Evolutionary conservation across 2,888 invertebrate genomes (phyloP), one percentile per base, ranked within the genome.

Genomic region (Noctua janthe): DNA sequence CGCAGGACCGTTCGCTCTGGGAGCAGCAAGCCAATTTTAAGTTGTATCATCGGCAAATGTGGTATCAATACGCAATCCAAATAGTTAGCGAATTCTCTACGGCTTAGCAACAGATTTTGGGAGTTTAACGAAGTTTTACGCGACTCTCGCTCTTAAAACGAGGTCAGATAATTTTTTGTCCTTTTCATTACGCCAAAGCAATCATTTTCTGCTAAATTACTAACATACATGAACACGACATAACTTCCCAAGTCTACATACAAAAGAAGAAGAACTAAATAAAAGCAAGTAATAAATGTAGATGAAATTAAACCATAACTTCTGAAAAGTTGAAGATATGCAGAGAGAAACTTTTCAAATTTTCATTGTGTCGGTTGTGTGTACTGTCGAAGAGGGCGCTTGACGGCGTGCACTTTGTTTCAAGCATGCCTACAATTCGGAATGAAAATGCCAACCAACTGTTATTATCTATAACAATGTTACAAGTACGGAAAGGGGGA

Each of bases 261-360:
- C 81, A 87, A 49, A 79, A 66, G 11, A 64, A 78, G 39, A 17
- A 17, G 13, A 66, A 49, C 11, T 5, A 62, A 81, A 81, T 54
- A 81, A 70, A 62, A 70, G 35, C 7, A 15, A 49, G 69, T 90
- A 89, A 91, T 88, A 90, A 90, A 91, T 91, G 87, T 83, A 90
- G 86, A 91, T 91, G 82, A 90, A 92, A 92, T 92, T 91, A 90
- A 91, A 91, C 80, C 81, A 71, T 84, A 90, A 90, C 90, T 90
- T 90, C 66, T 77, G 35, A 84, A 86, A 88, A 88, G 87, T 90
- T 80, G 71, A 82, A 90, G 81, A 85, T 87, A 87, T 87, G 85
- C 87, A 85, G 82, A 83, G 78, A 76, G 73, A 81, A 93, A 94
- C 91, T 93, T 93, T 93, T 91, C 88, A 90, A 92, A 92, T 92